Percentiles rank a stretch among this genome's conserved stretches.
Conservation (phyloP, 2,113 vertebrate species). For the Tachycineta bicolor region DNA sequence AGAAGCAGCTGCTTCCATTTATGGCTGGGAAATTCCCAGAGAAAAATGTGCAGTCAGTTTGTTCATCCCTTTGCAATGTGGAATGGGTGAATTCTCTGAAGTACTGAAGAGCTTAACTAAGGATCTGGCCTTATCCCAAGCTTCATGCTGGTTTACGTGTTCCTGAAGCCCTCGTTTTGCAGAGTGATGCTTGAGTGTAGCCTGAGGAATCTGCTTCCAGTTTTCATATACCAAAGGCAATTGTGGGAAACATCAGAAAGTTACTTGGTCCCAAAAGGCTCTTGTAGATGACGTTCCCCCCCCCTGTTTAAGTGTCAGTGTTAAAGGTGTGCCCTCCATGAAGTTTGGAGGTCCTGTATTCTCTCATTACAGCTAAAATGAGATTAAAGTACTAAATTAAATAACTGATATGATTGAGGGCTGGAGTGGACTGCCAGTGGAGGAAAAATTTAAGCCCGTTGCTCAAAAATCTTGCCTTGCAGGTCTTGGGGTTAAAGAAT, state of each 20-base stretch:
- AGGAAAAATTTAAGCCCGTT: background rate
- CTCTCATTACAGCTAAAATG: background rate
- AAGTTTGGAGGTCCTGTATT: background rate
- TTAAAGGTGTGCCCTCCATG: background rate
- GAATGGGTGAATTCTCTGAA: background rate
- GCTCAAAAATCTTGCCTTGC: background rate
- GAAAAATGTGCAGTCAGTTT: background rate
- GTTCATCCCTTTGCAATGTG: background rate
- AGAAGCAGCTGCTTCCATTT: conserved; percentile 19
- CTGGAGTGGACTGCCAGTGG: background rate
- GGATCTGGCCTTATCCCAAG: background rate
- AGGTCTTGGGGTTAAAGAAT: background rate
- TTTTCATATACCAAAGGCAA: rapidly evolving
- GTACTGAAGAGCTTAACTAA: background rate
- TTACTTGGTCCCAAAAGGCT: background rate
- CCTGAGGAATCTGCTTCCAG: rapidly evolving
- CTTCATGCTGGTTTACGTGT: background rate
- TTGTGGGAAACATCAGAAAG: background rate
- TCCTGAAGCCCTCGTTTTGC: background rate
- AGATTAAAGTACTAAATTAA: background rate
- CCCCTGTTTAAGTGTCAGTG: background rate
- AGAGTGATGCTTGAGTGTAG: background rate
- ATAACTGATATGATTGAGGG: too few species aligned
- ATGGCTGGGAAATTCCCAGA: conserved; percentile 26
- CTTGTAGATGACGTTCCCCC: background rate